Base-by-base conservation (phyloP, 2,113 vertebrate species). In the Thomomys bottae region DNA sequence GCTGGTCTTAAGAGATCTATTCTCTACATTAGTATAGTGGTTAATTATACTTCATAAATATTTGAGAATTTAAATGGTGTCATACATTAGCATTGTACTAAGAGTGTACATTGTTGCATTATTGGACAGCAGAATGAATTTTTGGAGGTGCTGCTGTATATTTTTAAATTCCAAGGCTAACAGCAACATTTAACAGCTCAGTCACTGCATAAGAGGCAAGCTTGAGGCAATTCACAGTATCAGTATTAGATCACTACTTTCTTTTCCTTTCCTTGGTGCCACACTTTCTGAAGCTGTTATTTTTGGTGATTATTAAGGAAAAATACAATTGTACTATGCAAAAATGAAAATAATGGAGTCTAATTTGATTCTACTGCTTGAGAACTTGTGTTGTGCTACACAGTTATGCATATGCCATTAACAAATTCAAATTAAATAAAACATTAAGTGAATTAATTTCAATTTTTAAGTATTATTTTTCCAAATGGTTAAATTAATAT, bases 141-240 rank as follows among this genome's bases (percentile, higher is more conserved):
- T 36, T 17, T 2, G 18, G 34, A 14, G 2, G 3, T 63, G 12
- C 5, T 73, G 9, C 75, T 79, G 45, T 24, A 1, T 73, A 63
- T 34, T 89, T 89, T 81, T 70, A 34, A 30, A 38, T 82, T 83
- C 89, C 38, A 64, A 83, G 59, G 40, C 32, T 82, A 90, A n/a
- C 8, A 45, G 28, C 20, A 17, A 71, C 21, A 75, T 2, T 66
- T 66, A 45, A 54, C 20, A n/a, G 82, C n/a, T 81, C 4, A 64
- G 26, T 61, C 18, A 73, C 32, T 23, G 38, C 14, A 59, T 63
- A 20, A 89, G 64, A 8, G 38, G 10, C 42, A 81, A 67, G n/a
- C 23, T 67, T 38, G 40, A 87, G 15, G 8, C 54, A 42, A 38
- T 61, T 82, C 28, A 28, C 7, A 76, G 20, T 78, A 82, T 78